phyloP scores from a whole-genome alignment of 2,113 vertebrate genomes.

The Otis tarda region DNA sequence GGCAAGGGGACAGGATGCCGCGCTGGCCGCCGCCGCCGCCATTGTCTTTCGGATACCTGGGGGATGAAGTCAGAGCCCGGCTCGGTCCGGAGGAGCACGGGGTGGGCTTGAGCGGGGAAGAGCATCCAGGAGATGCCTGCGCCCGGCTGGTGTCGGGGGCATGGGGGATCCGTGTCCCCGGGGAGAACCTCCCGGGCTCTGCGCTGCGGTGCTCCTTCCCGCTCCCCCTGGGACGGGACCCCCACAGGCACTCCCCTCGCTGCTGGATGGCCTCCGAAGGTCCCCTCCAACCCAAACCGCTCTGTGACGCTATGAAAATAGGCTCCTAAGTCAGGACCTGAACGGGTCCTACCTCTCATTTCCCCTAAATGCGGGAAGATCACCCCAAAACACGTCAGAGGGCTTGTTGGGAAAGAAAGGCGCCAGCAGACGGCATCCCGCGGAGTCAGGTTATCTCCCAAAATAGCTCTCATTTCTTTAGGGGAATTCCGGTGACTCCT shows the following conservation, averaged over 20 bases:
- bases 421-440: not conserved
- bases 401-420: not conserved
- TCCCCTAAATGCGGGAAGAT: not conserved
- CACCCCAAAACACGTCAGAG: not conserved
- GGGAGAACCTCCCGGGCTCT: no score
- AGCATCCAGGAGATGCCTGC: not conserved
- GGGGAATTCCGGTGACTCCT: not conserved
- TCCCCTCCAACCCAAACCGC: no score
- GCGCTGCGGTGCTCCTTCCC: not conserved
- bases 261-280: no score
- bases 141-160: no score
- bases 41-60: conserved; percentile 34
- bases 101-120: not conserved
- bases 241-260: rapidly evolving
- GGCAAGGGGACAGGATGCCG: conserved; percentile 31
- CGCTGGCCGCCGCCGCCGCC: not conserved
- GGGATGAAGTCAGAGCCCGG: not conserved
- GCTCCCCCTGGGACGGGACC: not conserved
- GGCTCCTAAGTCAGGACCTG: not conserved
- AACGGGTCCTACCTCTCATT: not conserved
- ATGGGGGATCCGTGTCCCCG: no score
- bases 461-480: not conserved
- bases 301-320: not conserved
- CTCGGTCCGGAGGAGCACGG: not conserved
- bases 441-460: not conserved